Percentiles rank a stretch among this genome's conserved stretches.
phyloP scores from a whole-genome alignment of 2,888 invertebrate species.

The Pandemis cinnamomeana region DNA sequence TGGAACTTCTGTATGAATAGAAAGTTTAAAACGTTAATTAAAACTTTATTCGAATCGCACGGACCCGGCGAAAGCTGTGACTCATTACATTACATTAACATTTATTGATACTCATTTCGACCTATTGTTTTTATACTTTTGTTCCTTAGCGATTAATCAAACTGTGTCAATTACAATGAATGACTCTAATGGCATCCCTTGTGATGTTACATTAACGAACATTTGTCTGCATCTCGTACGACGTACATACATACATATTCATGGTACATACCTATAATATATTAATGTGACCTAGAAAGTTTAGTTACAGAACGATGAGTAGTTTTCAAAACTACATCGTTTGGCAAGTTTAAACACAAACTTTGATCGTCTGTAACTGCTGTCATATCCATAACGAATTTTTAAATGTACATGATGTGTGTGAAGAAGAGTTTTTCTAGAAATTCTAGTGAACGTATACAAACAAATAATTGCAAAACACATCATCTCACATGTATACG shows the following conservation, averaged over 20 bases:
- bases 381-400: no score
- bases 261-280: no score
- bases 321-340: no score
- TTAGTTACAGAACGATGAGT: no score
- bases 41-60: conserved; percentile 66
- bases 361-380: no score
- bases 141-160: conserved; percentile 2
- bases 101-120: conserved; percentile 33
- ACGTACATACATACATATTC: not conserved
- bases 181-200: not conserved
- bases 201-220: not conserved
- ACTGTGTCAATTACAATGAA: not conserved
- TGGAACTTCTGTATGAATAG: conserved; percentile 63
- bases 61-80: conserved; percentile 54
- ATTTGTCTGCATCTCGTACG: not conserved
- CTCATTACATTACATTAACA: conserved; percentile 33
- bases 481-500: no score
- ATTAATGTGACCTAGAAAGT: no score
- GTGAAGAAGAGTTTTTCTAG: no score
- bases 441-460: no score
- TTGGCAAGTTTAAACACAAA: no score
- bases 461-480: no score
- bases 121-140: conserved; percentile 25
- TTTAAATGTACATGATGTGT: no score
- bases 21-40: conserved; percentile 75